Evolutionary conservation across 2,113 vertebrate genomes (phyloP).

Genomic region (Carettochelys insculpta): DNA sequence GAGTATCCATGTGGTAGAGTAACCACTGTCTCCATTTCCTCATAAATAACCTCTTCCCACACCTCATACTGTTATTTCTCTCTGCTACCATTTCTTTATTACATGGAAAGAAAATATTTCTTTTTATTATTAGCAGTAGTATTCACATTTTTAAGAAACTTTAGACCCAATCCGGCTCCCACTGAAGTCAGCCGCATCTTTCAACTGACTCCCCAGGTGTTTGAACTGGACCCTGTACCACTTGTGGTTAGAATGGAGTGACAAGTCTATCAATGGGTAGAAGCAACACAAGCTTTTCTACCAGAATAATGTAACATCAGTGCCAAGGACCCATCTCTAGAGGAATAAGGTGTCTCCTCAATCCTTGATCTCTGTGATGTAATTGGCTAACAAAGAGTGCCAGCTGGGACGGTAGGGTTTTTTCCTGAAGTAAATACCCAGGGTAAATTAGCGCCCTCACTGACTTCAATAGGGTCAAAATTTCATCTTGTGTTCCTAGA

Average conservation of each 20-base stretch:
- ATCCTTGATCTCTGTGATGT: slow-evolving; percentile 6
- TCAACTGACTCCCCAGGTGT: not conserved
- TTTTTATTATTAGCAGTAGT: not conserved
- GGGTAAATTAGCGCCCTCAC: slow-evolving; percentile 24
- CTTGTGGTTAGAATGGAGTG: not conserved
- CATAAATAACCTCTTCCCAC: not conserved
- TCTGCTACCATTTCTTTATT: not conserved
- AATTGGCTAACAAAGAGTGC: slow-evolving; percentile 8
- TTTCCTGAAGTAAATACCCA: slow-evolving; percentile 22
- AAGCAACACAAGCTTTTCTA: not conserved
- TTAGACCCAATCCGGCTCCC: not conserved
- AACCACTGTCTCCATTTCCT: not conserved
- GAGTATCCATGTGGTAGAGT: not conserved
- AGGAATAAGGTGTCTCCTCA: slow-evolving; percentile 10
- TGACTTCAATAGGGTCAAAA: slow-evolving; percentile 37
- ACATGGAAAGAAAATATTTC: not conserved
- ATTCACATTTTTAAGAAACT: not conserved
- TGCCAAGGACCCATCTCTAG: not conserved
- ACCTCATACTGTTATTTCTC: slow-evolving; percentile 12
- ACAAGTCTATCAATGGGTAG: not conserved
- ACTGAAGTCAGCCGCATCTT: not conserved
- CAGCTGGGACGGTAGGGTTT: slow-evolving; percentile 11
- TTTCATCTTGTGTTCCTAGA: slow-evolving; percentile 33
- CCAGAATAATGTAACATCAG: not conserved
- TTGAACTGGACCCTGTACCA: not conserved